phyloP scores from a whole-genome alignment of 2,797 vertebrate species.

The Lutjanus campechanus region DNA sequence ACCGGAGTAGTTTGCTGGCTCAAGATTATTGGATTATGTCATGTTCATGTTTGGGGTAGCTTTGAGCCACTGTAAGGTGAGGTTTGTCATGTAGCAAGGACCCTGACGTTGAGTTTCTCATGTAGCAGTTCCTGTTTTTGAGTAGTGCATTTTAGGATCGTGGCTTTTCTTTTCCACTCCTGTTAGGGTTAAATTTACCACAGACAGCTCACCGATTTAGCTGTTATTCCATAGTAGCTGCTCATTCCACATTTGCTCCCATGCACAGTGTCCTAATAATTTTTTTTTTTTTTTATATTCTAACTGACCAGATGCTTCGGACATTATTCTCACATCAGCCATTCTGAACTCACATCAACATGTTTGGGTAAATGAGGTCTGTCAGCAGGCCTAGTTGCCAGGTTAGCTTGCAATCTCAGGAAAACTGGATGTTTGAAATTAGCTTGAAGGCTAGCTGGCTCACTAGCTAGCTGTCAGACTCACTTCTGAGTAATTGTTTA shows the following conservation, averaged over 20 bases:
- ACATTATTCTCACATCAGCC: conserved; percentile 68
- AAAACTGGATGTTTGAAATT: conserved; percentile 51
- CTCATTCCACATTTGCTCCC: conserved; percentile 23
- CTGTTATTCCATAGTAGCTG: conserved; percentile 34
- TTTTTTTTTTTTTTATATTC: background rate
- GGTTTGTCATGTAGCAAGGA: conserved; percentile 65
- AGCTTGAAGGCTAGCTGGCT: conserved; percentile 31
- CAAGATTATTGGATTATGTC: conserved; percentile 53
- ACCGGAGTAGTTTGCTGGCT: conserved; percentile 54
- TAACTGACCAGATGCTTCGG: conserved; percentile 1
- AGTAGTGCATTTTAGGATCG: conserved; percentile 35
- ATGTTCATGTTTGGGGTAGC: conserved; percentile 62
- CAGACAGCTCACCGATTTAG: conserved; percentile 39
- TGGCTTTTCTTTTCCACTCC: background rate
- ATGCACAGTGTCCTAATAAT: background rate
- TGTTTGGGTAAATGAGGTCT: conserved; percentile 21
- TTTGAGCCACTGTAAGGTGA: conserved; percentile 58
- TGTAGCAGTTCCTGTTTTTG: conserved; percentile 70
- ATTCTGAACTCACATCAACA: conserved; percentile 25
- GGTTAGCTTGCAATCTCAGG: conserved; percentile 64
- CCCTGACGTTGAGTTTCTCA: conserved; percentile 60
- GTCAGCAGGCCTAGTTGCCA: conserved; percentile 18
- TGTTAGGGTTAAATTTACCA: conserved; percentile 9
- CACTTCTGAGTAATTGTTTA: background rate
- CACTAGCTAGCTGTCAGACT: conserved; percentile 6